These are phyloP conservation scores for Tenrec ecaudatus DNA, from an alignment of 2,113 vertebrate genomes.

Conservation along the genomic window DNA sequence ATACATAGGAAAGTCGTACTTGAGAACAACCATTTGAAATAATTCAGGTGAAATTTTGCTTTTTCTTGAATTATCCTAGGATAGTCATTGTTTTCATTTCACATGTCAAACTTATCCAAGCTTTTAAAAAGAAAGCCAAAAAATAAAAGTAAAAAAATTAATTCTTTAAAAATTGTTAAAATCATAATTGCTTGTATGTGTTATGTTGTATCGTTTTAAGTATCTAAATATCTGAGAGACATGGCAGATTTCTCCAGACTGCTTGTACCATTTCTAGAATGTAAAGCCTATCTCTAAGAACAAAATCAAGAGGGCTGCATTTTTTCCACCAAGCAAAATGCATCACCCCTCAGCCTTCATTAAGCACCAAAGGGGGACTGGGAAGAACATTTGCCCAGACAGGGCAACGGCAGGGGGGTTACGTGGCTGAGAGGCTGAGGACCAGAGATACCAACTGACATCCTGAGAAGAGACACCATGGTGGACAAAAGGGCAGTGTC, in stretches of 20 bases:
- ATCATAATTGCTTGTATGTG: neutral
- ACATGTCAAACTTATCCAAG: neutral
- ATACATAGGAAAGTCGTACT: neutral
- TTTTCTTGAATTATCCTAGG: constrained; percentile 3
- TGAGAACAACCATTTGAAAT: constrained; percentile 38
- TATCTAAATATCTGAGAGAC: constrained; percentile 11
- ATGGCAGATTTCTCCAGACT: neutral
- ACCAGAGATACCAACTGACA: too few relatives aligned
- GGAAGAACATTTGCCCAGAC: too few relatives aligned
- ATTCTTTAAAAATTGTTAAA: constrained; percentile 39
- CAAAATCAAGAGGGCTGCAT: neutral
- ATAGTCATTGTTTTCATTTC: constrained; percentile 47
- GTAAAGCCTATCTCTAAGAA: neutral
- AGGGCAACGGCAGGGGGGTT: too few relatives aligned
- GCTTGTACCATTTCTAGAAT: neutral
- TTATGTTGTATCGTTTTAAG: neutral
- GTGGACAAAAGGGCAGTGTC: too few relatives aligned
- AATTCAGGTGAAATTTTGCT: constrained; percentile 55
- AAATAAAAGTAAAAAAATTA: neutral
- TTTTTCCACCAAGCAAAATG: neutral
- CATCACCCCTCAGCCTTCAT: neutral
- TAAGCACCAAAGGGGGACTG: neutral
- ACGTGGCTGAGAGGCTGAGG: too few relatives aligned
- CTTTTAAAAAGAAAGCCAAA: constrained; percentile 30
- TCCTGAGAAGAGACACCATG: too few relatives aligned